Percentiles rank a stretch among this genome's conserved stretches.
These are phyloP conservation scores for Poeciliopsis retropinna DNA, from an alignment of 2,113 vertebrate species.

Conservation along the genomic window DNA sequence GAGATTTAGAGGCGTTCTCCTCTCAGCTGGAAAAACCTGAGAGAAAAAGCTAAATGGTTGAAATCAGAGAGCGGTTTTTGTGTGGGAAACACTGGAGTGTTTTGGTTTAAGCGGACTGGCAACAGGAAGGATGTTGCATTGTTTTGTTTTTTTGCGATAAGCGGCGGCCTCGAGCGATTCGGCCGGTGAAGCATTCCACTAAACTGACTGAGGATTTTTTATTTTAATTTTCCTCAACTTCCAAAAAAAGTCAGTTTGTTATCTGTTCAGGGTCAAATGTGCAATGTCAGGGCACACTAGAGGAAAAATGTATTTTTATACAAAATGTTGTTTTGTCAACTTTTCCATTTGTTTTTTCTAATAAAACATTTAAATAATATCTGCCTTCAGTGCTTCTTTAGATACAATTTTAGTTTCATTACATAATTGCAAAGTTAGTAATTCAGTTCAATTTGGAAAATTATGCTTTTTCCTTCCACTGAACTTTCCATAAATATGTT, in stretches of 20 bases:
- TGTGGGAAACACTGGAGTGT: conserved; percentile 25
- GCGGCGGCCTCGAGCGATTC: conserved; percentile 43
- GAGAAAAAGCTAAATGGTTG: conserved; percentile 35
- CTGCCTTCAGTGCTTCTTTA: conserved; percentile 30
- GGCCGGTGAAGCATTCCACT: conserved; percentile 79
- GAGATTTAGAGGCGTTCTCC: conserved; percentile 37
- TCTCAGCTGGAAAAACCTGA: conserved; percentile 36
- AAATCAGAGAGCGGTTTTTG: conserved; percentile 26
- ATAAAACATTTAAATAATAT: conserved; percentile 54
- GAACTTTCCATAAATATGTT: neutral
- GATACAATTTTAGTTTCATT: too few relatives aligned
- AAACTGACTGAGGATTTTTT: conserved; percentile 53
- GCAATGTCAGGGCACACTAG: conserved; percentile 40
- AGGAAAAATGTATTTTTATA: conserved; percentile 77
- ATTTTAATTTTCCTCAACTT: conserved; percentile 57
- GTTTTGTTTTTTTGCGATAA: conserved; percentile 19
- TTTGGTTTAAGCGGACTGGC: conserved; percentile 27
- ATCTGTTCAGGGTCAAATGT: conserved; percentile 68
- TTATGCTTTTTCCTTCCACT: neutral
- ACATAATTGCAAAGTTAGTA: too few relatives aligned
- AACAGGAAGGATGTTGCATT: conserved; percentile 28
- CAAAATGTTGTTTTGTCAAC: conserved; percentile 65
- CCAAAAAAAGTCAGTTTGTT: conserved; percentile 54
- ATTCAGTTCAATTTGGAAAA: neutral
- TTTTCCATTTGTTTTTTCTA: conserved; percentile 72